These are phyloP conservation scores for Leucoraja erinaceus DNA, from an alignment of 2,113 vertebrate genomes.

Conservation along the genomic window DNA sequence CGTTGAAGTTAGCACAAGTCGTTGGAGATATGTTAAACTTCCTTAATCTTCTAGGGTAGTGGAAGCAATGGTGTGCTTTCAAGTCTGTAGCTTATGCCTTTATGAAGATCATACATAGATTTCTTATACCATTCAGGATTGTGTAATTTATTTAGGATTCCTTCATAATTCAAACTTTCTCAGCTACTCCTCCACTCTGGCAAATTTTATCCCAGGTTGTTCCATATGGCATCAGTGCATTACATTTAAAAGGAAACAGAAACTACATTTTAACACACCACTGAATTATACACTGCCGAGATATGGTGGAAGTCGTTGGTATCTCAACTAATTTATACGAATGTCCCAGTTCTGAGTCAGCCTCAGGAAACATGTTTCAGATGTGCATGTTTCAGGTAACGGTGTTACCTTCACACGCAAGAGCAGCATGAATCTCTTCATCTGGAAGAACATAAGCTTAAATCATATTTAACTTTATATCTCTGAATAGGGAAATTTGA, in stretches of 20 bases:
- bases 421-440: neutral
- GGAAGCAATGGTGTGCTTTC: no score
- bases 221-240: neutral
- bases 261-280: neutral
- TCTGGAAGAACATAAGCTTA: neutral
- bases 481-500: neutral
- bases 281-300: neutral
- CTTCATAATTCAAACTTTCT: neutral
- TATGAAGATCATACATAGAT: no score
- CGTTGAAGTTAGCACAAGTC: no score
- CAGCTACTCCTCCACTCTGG: neutral
- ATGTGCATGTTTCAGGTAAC: neutral
- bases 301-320: neutral
- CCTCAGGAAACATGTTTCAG: neutral
- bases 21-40: no score
- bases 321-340: neutral
- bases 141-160: no score
- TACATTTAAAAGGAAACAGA: neutral
- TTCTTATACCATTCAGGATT: no score
- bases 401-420: neutral
- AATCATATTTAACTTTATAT: neutral
- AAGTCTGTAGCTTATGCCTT: no score
- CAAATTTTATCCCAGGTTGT: neutral
- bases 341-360: neutral
- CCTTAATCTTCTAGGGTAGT: no score